Evolutionary conservation across 2,797 vertebrate genomes (phyloP), one percentile per base, ranked within the genome.

Genomic region (Aythya fuligula): DNA sequence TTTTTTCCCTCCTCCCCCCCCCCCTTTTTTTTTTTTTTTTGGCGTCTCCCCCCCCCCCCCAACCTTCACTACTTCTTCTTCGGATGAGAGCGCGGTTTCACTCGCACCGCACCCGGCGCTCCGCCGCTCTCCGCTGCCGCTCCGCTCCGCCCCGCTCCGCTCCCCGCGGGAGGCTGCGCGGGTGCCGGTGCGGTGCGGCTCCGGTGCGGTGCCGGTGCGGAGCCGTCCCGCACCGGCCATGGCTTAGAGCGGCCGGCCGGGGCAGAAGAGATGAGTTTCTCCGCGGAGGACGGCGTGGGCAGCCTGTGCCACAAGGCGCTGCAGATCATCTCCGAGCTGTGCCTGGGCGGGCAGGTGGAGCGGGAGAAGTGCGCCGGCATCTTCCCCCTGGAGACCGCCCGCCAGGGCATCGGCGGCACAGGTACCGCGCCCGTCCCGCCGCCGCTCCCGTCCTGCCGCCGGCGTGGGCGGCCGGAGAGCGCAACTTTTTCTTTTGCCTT

Each of bases 231-330:
- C 54, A 1, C 89, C 32, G 69, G 76, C 79, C 45, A 95, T 95
- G 96, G 93, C 92, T 47, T 95, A 94, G 93, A 49, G 47, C 36
- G 71, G 24, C n/a, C 49, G 58, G 60, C 30, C 36, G 53, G 45
- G n/a, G 2, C 11, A 8, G 61, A 95, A 81, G 49, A 99, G 22
- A 49, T 99, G 99, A 99, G 98, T 97, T 98, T 98, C 98, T 98
- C 98, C 83, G 97, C 97, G 91, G 98, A 99, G 96, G 98, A 99
- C 98, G 98, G 98, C 84, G 97, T 99, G 96, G 98, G 98, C 98
- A 99, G 98, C 98, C 96, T 99, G 97, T 99, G 99, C 98, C 98
- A 99, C 94, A 98, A 99, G 97, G 99, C 99, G 90, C 98, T 99
- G 93, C 99, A 99, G 90, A 99, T 99, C 96, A 98, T 99, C 58